Conservation (phyloP, 2,797 vertebrate species). For the Crenuchus spilurus region DNA sequence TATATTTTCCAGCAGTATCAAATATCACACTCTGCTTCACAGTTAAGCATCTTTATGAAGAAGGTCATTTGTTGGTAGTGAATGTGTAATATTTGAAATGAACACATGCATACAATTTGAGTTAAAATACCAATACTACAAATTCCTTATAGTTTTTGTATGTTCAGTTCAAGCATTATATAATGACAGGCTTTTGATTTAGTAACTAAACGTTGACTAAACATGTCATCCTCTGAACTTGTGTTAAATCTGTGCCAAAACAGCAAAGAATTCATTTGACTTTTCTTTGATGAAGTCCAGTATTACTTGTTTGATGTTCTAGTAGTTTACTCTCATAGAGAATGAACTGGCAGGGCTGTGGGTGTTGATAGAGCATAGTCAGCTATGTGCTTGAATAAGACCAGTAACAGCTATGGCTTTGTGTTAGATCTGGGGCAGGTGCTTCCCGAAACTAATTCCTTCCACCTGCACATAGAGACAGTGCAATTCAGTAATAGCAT, state of each 20-base stretch:
- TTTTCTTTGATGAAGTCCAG: not conserved
- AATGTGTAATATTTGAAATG: not conserved
- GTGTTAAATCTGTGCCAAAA: not conserved
- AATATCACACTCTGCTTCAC: not conserved
- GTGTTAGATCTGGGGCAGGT: not conserved
- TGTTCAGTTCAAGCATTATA: too few species aligned
- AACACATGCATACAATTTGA: not conserved
- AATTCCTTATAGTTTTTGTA: too few species aligned
- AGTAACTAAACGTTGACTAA: too few species aligned
- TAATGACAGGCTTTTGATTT: too few species aligned
- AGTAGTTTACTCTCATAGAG: not conserved
- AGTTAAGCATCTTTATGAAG: not conserved
- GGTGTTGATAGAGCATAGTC: not conserved
- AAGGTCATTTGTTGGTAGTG: not conserved
- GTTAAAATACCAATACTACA: too few species aligned
- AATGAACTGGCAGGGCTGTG: not conserved
- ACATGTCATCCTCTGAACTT: not conserved
- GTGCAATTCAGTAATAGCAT: not conserved
- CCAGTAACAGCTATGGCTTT: not conserved
- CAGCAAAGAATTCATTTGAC: not conserved
- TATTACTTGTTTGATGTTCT: not conserved
- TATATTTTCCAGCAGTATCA: not conserved
- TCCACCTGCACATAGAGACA: not conserved
- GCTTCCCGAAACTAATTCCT: not conserved
- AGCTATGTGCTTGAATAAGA: not conserved